Evolutionary conservation across 2,888 invertebrate genomes (phyloP).

Genomic region (Geotrupes spiniger): DNA sequence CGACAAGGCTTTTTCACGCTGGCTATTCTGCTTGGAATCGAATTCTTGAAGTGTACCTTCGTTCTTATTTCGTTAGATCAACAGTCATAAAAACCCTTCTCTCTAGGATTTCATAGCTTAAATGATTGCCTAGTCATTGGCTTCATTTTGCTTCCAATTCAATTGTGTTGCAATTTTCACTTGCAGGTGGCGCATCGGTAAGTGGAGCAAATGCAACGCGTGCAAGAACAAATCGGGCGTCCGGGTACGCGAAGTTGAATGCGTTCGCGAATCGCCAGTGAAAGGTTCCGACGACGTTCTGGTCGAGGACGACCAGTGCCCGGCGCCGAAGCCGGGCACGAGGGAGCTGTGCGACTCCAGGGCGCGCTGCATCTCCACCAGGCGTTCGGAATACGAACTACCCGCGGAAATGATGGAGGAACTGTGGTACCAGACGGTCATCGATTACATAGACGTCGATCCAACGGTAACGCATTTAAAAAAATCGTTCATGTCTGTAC

Average conservation of each 20-base stretch:
- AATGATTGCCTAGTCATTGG: too few relatives aligned
- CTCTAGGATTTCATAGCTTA: too few relatives aligned
- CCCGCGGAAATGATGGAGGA: constrained; percentile 37
- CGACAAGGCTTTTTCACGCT: too few relatives aligned
- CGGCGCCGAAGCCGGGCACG: constrained; percentile 36
- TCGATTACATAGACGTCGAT: constrained; percentile 19
- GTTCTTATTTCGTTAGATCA: too few relatives aligned
- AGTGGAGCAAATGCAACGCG: constrained; percentile 62
- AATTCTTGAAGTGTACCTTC: too few relatives aligned
- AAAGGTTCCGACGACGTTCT: constrained; percentile 51
- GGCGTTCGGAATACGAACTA: constrained; percentile 32
- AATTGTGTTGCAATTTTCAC: not conserved
- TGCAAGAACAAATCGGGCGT: constrained; percentile 52
- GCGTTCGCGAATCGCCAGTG: constrained; percentile 49
- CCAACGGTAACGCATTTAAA: constrained; percentile 11
- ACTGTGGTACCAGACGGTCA: constrained; percentile 41
- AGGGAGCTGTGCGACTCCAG: constrained; percentile 46
- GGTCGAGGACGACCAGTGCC: constrained; percentile 45
- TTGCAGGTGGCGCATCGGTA: constrained; percentile 61
- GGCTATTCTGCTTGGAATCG: too few relatives aligned
- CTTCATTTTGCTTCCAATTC: too few relatives aligned
- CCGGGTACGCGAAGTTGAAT: constrained; percentile 51
- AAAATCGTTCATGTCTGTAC: not conserved
- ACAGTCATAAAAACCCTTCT: too few relatives aligned
- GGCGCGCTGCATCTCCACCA: constrained; percentile 39